Conservation (phyloP, 2,113 vertebrate genomes). For the Morone chrysops region DNA sequence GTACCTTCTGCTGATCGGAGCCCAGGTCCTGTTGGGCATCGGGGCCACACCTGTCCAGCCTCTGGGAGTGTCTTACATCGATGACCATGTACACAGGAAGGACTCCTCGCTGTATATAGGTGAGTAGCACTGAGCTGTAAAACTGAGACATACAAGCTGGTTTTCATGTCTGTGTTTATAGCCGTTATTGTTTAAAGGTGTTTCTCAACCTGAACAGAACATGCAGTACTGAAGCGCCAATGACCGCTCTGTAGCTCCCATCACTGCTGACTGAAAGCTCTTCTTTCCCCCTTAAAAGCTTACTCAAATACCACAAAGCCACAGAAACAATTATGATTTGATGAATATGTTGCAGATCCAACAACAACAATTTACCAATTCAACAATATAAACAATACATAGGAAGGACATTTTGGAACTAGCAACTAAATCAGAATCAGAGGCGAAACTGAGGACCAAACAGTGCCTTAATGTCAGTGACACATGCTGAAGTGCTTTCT, state of each 20-base stretch:
- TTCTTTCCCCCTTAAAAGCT: neutral
- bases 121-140: conserved; percentile 76
- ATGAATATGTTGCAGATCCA: neutral
- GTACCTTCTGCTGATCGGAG: conserved; percentile 98
- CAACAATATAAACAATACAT: neutral
- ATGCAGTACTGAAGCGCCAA: neutral
- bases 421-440: neutral
- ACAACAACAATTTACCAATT: neutral
- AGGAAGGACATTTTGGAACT: neutral
- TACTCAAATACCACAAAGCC: neutral
- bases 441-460: neutral
- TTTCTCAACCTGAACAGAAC: too few species aligned
- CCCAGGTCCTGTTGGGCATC: conserved; percentile 97
- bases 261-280: neutral
- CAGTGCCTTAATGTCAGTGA: too few species aligned
- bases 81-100: conserved; percentile 95
- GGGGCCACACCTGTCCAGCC: conserved; percentile 96
- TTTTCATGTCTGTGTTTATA: neutral
- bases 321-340: neutral
- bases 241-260: neutral
- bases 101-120: conserved; percentile 98
- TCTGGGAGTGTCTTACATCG: conserved; percentile 89
- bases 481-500: too few species aligned
- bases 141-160: too few species aligned
- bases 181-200: too few species aligned